phyloP scores from a whole-genome alignment of 2,797 vertebrate species.

The Sternotherus odoratus region DNA sequence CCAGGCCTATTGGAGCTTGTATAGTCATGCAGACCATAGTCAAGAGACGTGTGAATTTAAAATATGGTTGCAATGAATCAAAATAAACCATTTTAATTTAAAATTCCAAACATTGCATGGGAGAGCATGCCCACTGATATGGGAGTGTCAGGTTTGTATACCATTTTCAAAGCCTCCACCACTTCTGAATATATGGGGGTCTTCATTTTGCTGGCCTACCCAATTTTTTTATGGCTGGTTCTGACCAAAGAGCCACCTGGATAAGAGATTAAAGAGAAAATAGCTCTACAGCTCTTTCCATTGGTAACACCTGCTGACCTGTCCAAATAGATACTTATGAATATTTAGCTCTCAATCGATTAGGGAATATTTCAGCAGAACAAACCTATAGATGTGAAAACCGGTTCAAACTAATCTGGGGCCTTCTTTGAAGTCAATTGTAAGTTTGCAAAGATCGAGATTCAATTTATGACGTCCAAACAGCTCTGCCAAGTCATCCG shows the following conservation, averaged over 20 bases:
- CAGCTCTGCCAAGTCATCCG: neutral
- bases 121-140: neutral
- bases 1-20: neutral
- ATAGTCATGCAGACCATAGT: neutral
- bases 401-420: neutral
- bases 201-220: neutral
- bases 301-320: neutral
- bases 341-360: neutral
- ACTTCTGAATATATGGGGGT: neutral
- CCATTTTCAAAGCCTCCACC: neutral
- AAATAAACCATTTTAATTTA: neutral
- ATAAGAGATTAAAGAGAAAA: neutral
- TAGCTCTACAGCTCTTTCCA: neutral
- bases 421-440: neutral
- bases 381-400: fast-evolving
- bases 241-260: neutral
- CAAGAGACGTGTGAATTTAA: neutral
- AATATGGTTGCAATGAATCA: neutral
- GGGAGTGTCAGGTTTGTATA: neutral
- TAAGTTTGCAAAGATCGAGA: neutral
- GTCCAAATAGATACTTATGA: neutral
- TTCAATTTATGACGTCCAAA: neutral
- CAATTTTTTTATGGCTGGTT: neutral
- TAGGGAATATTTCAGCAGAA: neutral
- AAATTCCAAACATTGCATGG: neutral